Evolutionary conservation across 2,113 vertebrate genomes (phyloP), one percentile per base, ranked within the genome.

Genomic region (Diadophis punctatus): DNA sequence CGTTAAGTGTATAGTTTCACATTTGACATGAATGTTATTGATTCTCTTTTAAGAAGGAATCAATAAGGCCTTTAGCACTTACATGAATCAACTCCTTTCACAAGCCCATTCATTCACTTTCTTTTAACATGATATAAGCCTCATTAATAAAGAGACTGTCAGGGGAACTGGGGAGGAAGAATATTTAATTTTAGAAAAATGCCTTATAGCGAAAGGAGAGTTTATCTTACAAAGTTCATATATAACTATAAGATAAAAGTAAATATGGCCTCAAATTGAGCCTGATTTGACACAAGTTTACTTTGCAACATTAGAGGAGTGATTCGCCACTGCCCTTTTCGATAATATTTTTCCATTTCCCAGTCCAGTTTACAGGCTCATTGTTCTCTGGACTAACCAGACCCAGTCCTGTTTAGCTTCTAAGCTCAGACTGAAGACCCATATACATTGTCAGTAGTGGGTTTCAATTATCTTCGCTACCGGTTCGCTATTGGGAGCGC

Each of bases 1-100:
- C 7, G 48, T 95, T 43, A 63, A 90, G 91, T 87, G 10, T 88
- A 18, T 93, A 68, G 51, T 95, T 93, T 48, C 46, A 92, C 68
- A 94, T 95, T 90, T 94, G 60, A 94, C 11, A 94, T 92, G 90
- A 93, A 93, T 89, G 56, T 90, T 58, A 68, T 43, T 87, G 43
- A 43, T 84, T 90, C 68, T 89, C 49, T 63, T 92, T 92, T 88
- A 56, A 56, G 0, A 11, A 84, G 90, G 86, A 95, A 58, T 90
- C 92, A 96, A 87, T 93, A 58, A 1, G 10, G 93, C 34, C 55
- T 94, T 95, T 74, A 91, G 90, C 43, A 53, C 12, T 86, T 90
- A 51, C 22, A 89, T 60, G 48, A 86, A 84, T 92, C 53, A 52
- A 89, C 14, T 43, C 89, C 12, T 9, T 92, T 93, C 85, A 91